Base-by-base conservation (phyloP, 2,797 vertebrate genomes). In the Merluccius polli region DNA sequence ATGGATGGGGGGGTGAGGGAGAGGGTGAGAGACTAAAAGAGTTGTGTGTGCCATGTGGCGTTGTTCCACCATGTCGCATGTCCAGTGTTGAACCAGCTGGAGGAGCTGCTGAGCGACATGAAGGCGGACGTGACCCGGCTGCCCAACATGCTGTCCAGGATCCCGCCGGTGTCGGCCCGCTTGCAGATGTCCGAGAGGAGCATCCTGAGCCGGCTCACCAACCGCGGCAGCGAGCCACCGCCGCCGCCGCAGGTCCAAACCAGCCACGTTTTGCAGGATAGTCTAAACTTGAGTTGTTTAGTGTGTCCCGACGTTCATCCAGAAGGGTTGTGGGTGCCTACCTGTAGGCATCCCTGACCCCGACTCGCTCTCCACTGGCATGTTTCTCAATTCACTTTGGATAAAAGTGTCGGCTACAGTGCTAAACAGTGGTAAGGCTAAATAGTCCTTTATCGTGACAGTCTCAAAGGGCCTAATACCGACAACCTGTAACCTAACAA, bases 81-180 rank as follows among this genome's bases (percentile, higher is more conserved):
- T 59, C 52, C 92, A 99, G 98, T 99, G 84, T 85, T 99, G 87
- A 99, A 99, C 93, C 97, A 99, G 92, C 92, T 99, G 41, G 98
- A 99, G 91, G 98, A 99, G 85, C 94, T 99, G 82, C 91, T 99
- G 91, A 99, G 98, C 0, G 98, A 99, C 91, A 99, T 99, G 98
- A 99, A 99, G 86, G 98, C 98, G 0, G 98, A 99, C 0, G 98
- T 99, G 81, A 99, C 98, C 0, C 95, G 98, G 76, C 90, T 99
- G 90, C 98, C 98, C 78, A 98, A 97, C 92, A 98, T 98, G 97
- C 87, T 99, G 82, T 97, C 97, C 77, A 93, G 97, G 81, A 97
- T 99, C 85, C 98, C 98, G 0, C 98, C 98, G 0, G 97, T 99
- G 85, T 97, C 98, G 0, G 95, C 96, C 16, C 96, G 98, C 3